These are phyloP conservation scores for Gonatopus flavifemur DNA, from an alignment of 1,140 invertebrate species.

Conservation along the genomic window DNA sequence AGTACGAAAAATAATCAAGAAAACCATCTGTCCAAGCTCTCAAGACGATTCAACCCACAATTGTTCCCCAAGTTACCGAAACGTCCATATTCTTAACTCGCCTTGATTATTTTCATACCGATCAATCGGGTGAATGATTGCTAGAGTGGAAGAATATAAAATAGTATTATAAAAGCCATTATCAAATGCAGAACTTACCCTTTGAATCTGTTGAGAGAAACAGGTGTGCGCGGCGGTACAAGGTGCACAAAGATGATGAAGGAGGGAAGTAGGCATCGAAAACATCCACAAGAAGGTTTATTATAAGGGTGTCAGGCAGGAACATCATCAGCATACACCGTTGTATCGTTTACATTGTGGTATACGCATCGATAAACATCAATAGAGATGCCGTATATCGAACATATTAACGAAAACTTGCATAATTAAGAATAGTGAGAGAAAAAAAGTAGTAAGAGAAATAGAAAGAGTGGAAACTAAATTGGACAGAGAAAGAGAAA, in stretches of 20 bases:
- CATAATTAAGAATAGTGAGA: slow-evolving; percentile 26
- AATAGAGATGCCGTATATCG: slow-evolving; percentile 35
- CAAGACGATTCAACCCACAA: too few species aligned
- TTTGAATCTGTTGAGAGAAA: slow-evolving; percentile 50
- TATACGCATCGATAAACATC: slow-evolving; percentile 42
- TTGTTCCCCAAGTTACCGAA: too few species aligned
- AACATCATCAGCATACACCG: slow-evolving; percentile 47
- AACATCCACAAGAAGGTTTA: slow-evolving; percentile 54
- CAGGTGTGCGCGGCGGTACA: slow-evolving; percentile 49
- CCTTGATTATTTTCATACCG: too few species aligned
- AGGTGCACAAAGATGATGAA: slow-evolving; percentile 54
- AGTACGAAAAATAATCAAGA: too few species aligned
- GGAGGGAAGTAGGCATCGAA: slow-evolving; percentile 56
- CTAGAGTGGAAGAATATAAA: slow-evolving; percentile 20
- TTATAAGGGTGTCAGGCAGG: slow-evolving; percentile 52
- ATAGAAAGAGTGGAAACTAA: not conserved
- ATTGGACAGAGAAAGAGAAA: too few species aligned
- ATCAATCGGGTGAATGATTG: too few species aligned
- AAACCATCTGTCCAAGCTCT: too few species aligned
- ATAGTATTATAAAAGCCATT: too few species aligned
- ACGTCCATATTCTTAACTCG: too few species aligned
- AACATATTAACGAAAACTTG: slow-evolving; percentile 38
- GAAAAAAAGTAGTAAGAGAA: not conserved
- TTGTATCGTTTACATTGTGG: slow-evolving; percentile 34
- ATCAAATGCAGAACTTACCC: slow-evolving; percentile 52